phyloP scores from a whole-genome alignment of 2,797 vertebrate species.

The Hydrophis major region DNA sequence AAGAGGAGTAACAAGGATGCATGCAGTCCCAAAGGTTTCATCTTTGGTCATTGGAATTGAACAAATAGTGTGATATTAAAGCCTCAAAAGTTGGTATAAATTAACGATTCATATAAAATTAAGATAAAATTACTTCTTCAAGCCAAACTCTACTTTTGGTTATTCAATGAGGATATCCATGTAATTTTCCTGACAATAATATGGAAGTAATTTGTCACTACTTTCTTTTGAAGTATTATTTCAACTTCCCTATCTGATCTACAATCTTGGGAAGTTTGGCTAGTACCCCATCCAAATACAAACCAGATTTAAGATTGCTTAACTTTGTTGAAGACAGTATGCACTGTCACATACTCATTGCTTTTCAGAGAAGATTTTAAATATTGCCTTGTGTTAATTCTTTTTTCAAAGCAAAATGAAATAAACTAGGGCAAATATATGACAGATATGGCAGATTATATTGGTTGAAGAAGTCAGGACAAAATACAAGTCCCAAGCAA shows the following conservation, averaged over 20 bases:
- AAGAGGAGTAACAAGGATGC: neutral
- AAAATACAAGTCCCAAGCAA: neutral
- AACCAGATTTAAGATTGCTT: neutral
- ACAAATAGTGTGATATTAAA: neutral
- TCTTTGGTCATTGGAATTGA: neutral
- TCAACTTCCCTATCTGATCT: neutral
- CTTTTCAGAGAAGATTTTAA: neutral
- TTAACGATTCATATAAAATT: neutral
- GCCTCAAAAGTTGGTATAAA: neutral
- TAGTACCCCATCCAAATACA: neutral
- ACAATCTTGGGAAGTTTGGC: neutral
- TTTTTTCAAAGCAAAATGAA: neutral
- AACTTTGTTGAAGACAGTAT: neutral
- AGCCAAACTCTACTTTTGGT: neutral
- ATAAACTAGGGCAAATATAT: neutral
- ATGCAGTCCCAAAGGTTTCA: neutral
- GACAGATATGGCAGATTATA: neutral
- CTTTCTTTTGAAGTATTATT: neutral
- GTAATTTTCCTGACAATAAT: neutral
- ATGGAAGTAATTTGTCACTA: neutral
- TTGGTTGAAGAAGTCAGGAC: neutral
- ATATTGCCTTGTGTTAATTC: neutral
- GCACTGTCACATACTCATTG: neutral
- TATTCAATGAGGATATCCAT: neutral
- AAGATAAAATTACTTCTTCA: neutral